Evolutionary conservation across 2,113 vertebrate genomes (phyloP).

Genomic region (Tragelaphus imberbis): DNA sequence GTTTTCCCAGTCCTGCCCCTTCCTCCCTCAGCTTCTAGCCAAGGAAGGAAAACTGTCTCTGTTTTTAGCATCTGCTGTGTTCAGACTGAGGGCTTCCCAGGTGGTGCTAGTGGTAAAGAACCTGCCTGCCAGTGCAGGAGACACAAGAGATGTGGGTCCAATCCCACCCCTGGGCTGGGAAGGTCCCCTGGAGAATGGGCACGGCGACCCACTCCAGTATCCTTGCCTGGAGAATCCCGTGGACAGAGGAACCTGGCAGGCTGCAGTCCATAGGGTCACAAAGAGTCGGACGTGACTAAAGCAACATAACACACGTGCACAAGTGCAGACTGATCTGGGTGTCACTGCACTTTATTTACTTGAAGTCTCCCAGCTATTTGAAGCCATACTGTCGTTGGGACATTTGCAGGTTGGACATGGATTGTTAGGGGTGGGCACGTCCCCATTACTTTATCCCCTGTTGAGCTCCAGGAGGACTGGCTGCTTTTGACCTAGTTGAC

Average conservation of each 20-base stretch:
- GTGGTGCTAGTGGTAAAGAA: not conserved
- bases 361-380: not conserved
- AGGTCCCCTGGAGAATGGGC: not conserved
- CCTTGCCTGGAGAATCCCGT: not conserved
- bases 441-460: not conserved
- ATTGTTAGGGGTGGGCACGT: not conserved
- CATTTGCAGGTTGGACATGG: not conserved
- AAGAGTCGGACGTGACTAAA: not conserved
- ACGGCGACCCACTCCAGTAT: not conserved
- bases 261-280: not conserved
- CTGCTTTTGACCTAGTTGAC: not conserved
- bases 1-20: not conserved
- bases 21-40: not conserved
- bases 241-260: not conserved
- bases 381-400: not conserved
- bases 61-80: not conserved
- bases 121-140: not conserved
- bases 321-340: not conserved
- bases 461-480: not conserved
- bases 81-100: not conserved
- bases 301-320: not conserved
- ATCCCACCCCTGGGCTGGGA: accelerated
- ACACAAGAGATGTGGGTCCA: not conserved
- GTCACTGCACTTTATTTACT: accelerated
- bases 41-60: not conserved